phyloP scores from a whole-genome alignment of 35 echinoderm and acorn worm species.

The Strongylocentrotus purpuratus region DNA sequence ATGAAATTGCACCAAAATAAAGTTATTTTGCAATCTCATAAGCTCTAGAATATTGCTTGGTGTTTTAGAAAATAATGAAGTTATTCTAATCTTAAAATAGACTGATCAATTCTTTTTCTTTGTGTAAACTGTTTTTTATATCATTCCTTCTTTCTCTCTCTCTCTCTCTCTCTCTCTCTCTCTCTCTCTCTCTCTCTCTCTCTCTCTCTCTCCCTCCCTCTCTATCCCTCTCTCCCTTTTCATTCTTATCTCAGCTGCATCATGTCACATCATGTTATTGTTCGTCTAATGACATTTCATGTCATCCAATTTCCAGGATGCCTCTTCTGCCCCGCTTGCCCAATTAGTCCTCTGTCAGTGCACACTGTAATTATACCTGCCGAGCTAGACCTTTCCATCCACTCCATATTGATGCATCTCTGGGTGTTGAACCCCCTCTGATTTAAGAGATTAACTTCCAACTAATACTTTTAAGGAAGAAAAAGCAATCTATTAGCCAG shows the following conservation, averaged over 20 bases:
- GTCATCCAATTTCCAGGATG: neutral
- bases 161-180: too few species aligned
- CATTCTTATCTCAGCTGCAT: constrained; percentile 10
- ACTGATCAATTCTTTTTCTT: too few species aligned
- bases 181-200: neutral
- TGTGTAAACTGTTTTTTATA: too few species aligned
- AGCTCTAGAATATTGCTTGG: too few species aligned
- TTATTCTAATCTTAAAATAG: too few species aligned
- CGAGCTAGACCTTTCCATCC: neutral
- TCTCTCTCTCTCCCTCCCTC: neutral
- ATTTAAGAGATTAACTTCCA: neutral
- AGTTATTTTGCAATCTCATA: too few species aligned
- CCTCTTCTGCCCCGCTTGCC: neutral
- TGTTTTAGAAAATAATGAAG: too few species aligned
- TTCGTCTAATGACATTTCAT: neutral
- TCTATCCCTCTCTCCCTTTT: neutral
- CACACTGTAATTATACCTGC: neutral
- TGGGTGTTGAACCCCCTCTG: neutral
- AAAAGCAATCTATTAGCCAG: neutral
- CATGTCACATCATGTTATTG: constrained; percentile 17
- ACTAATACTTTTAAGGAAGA: neutral
- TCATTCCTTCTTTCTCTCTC: neutral
- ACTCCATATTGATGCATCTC: neutral
- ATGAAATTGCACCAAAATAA: too few species aligned
- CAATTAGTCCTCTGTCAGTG: constrained; percentile 10